Evolutionary conservation across 1,140 invertebrate genomes (phyloP), one percentile per base, ranked within the genome.

Genomic region (Ephestia elutella): DNA sequence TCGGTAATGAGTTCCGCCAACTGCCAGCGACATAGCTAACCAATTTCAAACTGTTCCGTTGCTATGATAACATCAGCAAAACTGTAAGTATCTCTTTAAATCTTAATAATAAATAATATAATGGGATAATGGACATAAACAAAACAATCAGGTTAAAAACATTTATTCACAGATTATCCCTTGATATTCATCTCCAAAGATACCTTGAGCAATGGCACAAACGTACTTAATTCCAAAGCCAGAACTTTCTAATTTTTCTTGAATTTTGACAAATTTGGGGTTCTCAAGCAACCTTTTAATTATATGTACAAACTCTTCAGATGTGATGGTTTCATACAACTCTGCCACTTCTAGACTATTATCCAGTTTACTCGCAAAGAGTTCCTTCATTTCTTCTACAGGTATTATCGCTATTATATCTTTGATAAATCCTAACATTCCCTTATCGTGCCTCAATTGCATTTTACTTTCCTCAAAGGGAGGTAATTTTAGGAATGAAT

Each of bases 1-100:
- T 73, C 63, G 67, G 66, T 74, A 78, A 78, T 75, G 71, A 78
- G 75, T 78, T 78, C 68, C 60, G 70, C 70, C 73, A 62, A 66
- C 64, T 66, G 65, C 69, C 63, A 63, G 68, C 66, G 70, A 73
- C 72, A 68, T 62, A 60, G 60, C 57, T 63, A 71, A 65, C 65
- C 66, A 67, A 66, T 70, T 58, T 65, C 61, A 66, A 53, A 63
- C 56, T 59, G 30, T 30, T 57, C 38, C 17, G 21, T 35, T 57
- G 21, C 32, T 61, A 49, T 49, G 30, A 54, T 57, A 53, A 53
- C 21, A 53, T 53, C 21, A 53, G 10, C 50, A 53, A 25, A 25
- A 53, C 20, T 53, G 19, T 28, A 28, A 28, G 8, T 3, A 28
- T 28, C 25, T 28, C 8, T 28, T 28, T 28, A 28, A 3, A 28